phyloP scores from a whole-genome alignment of 2,888 invertebrate genomes.

The Suillia variegata region DNA sequence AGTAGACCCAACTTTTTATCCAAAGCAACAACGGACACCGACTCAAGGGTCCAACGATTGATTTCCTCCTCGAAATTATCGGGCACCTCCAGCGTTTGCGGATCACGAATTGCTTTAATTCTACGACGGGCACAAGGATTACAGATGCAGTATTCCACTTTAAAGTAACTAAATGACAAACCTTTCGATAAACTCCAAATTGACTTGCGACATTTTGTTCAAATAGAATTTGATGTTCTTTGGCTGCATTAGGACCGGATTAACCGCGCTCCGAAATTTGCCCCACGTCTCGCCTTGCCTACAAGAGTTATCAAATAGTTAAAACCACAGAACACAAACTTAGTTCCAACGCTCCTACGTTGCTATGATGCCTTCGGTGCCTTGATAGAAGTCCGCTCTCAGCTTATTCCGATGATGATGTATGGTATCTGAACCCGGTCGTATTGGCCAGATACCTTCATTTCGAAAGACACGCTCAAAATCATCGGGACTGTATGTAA shows the following conservation, averaged over 20 bases:
- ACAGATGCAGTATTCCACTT: neutral
- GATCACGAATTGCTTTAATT: conserved; percentile 52
- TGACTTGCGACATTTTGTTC: conserved; percentile 62
- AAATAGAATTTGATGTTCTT: conserved; percentile 64
- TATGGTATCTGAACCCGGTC: conserved; percentile 57
- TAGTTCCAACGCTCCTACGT: conserved; percentile 28
- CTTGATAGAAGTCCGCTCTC: conserved; percentile 39
- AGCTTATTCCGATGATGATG: conserved; percentile 55
- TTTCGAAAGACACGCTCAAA: conserved; percentile 61
- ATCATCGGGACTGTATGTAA: conserved; percentile 63
- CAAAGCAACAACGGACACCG: conserved; percentile 59
- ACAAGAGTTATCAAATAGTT: neutral
- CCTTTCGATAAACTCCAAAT: conserved; percentile 47
- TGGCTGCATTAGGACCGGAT: conserved; percentile 69
- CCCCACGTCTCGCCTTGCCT: conserved; percentile 66
- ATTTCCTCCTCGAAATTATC: conserved; percentile 63
- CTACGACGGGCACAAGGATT: conserved; percentile 34
- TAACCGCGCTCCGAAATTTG: conserved; percentile 68
- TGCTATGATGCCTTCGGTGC: conserved; percentile 39
- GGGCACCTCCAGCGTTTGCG: conserved; percentile 53
- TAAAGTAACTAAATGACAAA: conserved; percentile 20
- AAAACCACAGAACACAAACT: neutral
- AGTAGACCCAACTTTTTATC: conserved; percentile 55
- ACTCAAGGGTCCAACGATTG: conserved; percentile 68
- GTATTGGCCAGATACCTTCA: conserved; percentile 62